phyloP scores from a whole-genome alignment of 1,140 invertebrate genomes.

The Ooceraea biroi region DNA sequence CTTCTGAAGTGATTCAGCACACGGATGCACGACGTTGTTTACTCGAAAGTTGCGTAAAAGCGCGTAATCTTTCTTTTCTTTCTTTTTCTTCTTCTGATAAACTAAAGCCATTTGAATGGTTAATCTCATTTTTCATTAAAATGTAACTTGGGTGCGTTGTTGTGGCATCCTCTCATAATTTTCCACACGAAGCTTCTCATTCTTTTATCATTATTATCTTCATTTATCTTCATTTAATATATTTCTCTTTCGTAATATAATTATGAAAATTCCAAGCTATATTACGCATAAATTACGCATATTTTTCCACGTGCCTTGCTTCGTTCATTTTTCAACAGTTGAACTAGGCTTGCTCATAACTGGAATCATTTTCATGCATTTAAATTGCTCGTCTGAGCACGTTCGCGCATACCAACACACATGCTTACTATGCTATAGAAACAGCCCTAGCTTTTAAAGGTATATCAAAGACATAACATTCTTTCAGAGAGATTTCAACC shows the following conservation, averaged over 20 bases:
- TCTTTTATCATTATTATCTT: not conserved
- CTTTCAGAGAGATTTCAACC: not conserved
- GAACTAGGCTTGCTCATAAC: slow-evolving; percentile 26
- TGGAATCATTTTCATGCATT: slow-evolving; percentile 58
- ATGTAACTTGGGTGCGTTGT: too few species aligned
- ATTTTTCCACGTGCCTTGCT: not conserved
- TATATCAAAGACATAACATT: slow-evolving; percentile 3
- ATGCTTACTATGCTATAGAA: slow-evolving; percentile 1
- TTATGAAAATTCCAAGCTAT: not conserved
- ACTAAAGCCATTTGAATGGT: too few species aligned
- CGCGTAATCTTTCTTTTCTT: too few species aligned
- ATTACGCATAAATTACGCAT: slow-evolving; percentile 12
- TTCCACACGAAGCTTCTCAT: not conserved
- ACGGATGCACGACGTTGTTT: not conserved
- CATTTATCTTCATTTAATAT: not conserved
- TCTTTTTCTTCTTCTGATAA: too few species aligned
- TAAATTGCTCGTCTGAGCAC: slow-evolving; percentile 44
- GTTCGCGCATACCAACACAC: not conserved
- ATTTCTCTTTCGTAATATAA: not conserved
- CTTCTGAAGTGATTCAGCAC: not conserved
- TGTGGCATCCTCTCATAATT: too few species aligned
- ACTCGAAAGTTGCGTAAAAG: too few species aligned
- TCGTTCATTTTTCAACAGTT: slow-evolving; percentile 36
- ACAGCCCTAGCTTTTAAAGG: not conserved
- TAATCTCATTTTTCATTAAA: too few species aligned